Base-by-base conservation (phyloP, 1,140 invertebrate species). In the Megalopta genalis region DNA sequence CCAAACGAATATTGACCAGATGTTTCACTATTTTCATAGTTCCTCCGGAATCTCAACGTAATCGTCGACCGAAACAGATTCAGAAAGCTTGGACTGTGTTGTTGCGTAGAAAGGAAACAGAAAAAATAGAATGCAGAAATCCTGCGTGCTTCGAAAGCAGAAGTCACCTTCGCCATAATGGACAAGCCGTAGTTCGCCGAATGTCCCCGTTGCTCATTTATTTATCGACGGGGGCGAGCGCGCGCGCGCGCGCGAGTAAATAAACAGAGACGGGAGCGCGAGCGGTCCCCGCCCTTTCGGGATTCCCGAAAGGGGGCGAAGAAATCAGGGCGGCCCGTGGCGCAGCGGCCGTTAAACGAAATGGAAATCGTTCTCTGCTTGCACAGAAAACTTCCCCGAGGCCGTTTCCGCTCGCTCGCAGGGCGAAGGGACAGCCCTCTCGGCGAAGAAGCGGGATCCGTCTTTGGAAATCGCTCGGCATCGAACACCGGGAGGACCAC, bases 321-420 rank as follows among this genome's bases (percentile, higher is more conserved):
- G 39, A 68, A 68, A 54, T 54, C 49, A 12, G 18, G 66, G 46
- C 37, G 12, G 68, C 21, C n/a, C 18, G 66, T 21, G 1, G 74
- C 42, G 49, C 32, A n/a, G 21, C 1, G 49, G 14, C 46, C n/a
- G 27, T 77, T 63, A 63, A 77, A 71, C 75, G 67, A 71, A 77
- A 77, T 77, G 75, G 75, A 77, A 77, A 77, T 70, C n/a, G 42
- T 77, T 18, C 74, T 62, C 14, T 25, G 65, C 65, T 69, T 49
- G 66, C 65, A 37, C 42, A 32, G 65, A 21, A 62, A 77, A 77
- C 66, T 77, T 74, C 14, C 39, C 12, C 39, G 16, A 9, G 27
- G 57, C 60, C 5, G 7, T 23, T 4, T 37, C 39, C 64, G 14
- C n/a, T 16, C 10, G 8, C 10, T 25, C 21, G 10, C 4, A n/a